phyloP scores from a whole-genome alignment of 2,888 invertebrate genomes.

The Agrotis ipsilon region DNA sequence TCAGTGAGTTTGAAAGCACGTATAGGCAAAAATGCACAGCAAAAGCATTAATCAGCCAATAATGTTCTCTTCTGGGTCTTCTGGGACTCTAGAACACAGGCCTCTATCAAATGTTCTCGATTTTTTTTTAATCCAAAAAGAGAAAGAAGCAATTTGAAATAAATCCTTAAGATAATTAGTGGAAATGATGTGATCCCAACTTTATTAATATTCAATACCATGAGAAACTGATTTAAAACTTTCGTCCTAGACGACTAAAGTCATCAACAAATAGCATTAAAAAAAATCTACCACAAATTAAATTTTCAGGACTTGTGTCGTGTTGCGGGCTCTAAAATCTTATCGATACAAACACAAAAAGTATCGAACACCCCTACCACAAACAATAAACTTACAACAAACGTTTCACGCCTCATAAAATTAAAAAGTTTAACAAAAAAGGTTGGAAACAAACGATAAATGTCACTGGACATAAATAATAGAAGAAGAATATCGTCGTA shows the following conservation, averaged over 20 bases:
- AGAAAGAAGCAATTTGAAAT: too few relatives aligned
- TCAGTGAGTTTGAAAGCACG: not conserved
- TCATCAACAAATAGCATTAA: too few relatives aligned
- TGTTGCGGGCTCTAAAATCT: too few relatives aligned
- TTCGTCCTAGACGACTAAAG: not conserved
- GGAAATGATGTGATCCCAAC: not conserved
- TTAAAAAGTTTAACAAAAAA: slow-evolving; percentile 65
- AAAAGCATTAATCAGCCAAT: too few relatives aligned
- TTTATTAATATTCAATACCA: not conserved
- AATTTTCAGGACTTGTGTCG: too few relatives aligned
- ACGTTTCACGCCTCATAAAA: slow-evolving; percentile 77
- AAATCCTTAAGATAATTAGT: too few relatives aligned
- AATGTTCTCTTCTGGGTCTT: too few relatives aligned
- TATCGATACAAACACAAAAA: not conserved
- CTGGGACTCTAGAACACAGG: too few relatives aligned
- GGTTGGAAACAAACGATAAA: slow-evolving; percentile 77
- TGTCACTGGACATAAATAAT: slow-evolving; percentile 74
- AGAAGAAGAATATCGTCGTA: slow-evolving; percentile 56
- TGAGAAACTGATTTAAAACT: not conserved
- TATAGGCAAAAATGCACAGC: too few relatives aligned
- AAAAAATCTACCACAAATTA: too few relatives aligned
- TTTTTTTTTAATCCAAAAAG: too few relatives aligned
- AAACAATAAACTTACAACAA: slow-evolving; percentile 54
- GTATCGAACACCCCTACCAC: not conserved
- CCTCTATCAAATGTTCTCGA: too few relatives aligned